Evolutionary conservation across 2,797 vertebrate genomes (phyloP), one percentile per base, ranked within the genome.

Genomic region (Zenarchopterus dispar): DNA sequence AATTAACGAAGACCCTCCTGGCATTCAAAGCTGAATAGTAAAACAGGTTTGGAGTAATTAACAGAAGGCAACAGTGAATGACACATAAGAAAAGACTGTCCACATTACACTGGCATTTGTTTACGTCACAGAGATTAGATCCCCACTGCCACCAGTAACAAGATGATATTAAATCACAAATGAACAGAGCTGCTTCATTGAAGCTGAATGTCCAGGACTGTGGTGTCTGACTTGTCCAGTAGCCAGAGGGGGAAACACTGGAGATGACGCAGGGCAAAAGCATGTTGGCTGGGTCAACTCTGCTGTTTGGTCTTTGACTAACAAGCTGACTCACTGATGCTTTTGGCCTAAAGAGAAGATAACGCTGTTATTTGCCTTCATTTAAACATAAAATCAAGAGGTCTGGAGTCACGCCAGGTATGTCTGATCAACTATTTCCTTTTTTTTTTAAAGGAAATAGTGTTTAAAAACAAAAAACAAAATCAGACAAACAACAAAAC

Each of bases 231-330:
- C 43, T 61, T 52, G 70, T 85, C 71, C 72, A 66, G 63, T 58
- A 70, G 79, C 82, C 36, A 16, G 67, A 79, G 74, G 78, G 77
- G 73, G 54, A 78, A 70, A 75, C 78, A 73, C 65, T 70, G 70
- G 77, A 75, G 62, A 86, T 83, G 87, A 84, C 44, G 66, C 60
- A 62, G 77, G 72, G 67, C 66, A 72, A 66, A 41, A 52, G 64
- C 67, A 71, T 69, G 75, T 74, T 44, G 73, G 73, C 67, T 51
- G 70, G 85, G 83, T 85, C 84, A 81, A 56, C 43, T 63, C 62
- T 62, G 69, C 61, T 59, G 54, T 52, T 73, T 59, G 70, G 58
- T 54, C 63, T 76, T 76, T 71, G 77, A 83, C 75, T 75, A 84
- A 82, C 70, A 43, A 61, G 42, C 60, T 84, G 81, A 87, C 46